phyloP scores from a whole-genome alignment of 2,113 vertebrate species.

The Poecilia latipinna region DNA sequence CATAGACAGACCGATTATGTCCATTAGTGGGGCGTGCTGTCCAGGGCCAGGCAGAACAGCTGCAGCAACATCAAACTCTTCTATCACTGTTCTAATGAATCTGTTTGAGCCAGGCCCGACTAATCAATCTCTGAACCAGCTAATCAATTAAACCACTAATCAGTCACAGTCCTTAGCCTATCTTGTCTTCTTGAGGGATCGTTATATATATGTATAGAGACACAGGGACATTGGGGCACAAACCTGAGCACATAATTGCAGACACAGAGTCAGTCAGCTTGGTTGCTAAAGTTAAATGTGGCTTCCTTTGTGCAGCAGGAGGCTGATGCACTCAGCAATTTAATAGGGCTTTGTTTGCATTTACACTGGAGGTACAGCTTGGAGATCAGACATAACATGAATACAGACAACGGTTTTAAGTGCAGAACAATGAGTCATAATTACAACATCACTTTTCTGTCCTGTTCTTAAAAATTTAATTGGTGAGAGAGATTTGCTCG shows the following conservation, averaged over 20 bases:
- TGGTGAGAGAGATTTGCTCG: neutral
- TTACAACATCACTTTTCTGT: constrained; percentile 9
- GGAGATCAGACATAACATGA: constrained; percentile 5
- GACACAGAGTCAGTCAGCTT: constrained; percentile 1
- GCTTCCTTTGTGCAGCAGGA: constrained; percentile 1
- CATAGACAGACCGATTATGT: constrained; percentile 63
- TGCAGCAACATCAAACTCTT: constrained; percentile 68
- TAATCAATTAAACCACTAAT: constrained; percentile 70
- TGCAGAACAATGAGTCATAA: constrained; percentile 6
- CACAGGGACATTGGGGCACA: constrained; percentile 18
- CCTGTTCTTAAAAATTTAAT: constrained; percentile 13
- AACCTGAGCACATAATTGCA: neutral
- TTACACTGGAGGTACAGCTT: constrained; percentile 4
- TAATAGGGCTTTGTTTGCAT: constrained; percentile 16
- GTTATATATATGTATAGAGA: constrained; percentile 41
- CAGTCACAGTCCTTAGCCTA: constrained; percentile 47
- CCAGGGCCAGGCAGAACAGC: constrained; percentile 63
- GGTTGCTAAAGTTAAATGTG: constrained; percentile 7
- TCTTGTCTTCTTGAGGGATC: constrained; percentile 46
- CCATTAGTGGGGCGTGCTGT: constrained; percentile 58
- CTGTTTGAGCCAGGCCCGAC: constrained; percentile 58
- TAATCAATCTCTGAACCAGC: constrained; percentile 65
- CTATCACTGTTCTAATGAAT: constrained; percentile 73
- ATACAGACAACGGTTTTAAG: constrained; percentile 6
- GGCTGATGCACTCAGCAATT: neutral